These are phyloP conservation scores for Spatula versicolor DNA, from an alignment of 2,797 vertebrate species.

Conservation along the genomic window DNA sequence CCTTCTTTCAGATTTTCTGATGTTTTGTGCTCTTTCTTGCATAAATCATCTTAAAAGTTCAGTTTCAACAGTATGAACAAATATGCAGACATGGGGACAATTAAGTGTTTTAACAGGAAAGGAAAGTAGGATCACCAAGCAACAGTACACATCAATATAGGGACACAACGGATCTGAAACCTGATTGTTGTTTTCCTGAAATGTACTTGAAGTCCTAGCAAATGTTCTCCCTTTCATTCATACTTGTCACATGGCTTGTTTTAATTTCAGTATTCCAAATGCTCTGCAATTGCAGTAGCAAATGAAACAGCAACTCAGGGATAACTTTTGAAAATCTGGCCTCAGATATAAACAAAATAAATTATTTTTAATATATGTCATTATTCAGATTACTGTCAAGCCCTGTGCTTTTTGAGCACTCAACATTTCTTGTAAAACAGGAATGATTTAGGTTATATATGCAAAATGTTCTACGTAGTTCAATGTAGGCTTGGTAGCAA, in stretches of 20 bases:
- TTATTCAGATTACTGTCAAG: neutral
- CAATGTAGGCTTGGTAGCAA: neutral
- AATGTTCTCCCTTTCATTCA: neutral
- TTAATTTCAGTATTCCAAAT: neutral
- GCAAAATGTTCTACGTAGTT: neutral
- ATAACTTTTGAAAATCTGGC: neutral
- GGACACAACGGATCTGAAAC: rapidly evolving
- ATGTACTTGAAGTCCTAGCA: neutral
- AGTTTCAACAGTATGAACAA: neutral
- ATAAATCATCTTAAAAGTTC: neutral
- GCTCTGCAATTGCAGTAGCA: neutral
- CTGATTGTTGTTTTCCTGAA: neutral
- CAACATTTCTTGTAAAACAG: neutral
- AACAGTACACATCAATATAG: neutral
- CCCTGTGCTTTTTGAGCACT: neutral
- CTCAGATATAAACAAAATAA: neutral
- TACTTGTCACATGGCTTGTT: neutral
- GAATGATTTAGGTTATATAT: neutral
- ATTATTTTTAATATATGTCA: neutral
- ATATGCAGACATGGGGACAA: neutral
- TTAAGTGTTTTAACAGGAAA: neutral
- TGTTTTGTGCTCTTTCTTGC: neutral
- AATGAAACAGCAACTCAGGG: neutral
- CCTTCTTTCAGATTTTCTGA: neutral
- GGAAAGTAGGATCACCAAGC: neutral